phyloP scores from a whole-genome alignment of 2,113 vertebrate species.

The Geothlypis trichas region DNA sequence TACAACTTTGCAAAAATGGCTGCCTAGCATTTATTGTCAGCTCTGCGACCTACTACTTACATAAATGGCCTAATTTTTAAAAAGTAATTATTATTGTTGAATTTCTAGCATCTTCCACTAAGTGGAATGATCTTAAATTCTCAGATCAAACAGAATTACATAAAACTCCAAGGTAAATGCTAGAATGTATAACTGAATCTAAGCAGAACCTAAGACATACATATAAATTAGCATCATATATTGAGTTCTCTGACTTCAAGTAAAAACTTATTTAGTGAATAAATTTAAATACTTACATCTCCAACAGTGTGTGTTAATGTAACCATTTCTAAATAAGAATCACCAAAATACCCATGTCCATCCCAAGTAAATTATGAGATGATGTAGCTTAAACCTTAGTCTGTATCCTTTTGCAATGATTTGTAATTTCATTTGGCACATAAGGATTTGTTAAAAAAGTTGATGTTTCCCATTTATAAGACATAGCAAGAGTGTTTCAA shows the following conservation, averaged over 20 bases:
- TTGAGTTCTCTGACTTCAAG: background rate
- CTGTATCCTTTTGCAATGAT: background rate
- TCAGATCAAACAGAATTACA: constrained; percentile 53
- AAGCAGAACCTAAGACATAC: background rate
- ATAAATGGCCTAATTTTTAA: constrained; percentile 21
- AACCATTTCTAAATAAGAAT: background rate
- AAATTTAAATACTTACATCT: background rate
- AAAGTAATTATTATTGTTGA: constrained; percentile 3
- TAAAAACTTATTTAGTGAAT: background rate
- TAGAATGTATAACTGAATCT: background rate
- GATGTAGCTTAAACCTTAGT: background rate
- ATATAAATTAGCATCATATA: background rate
- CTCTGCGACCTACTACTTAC: background rate
- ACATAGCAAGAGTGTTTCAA: background rate
- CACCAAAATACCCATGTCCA: background rate
- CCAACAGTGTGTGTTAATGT: background rate
- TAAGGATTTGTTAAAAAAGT: background rate
- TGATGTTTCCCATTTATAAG: background rate
- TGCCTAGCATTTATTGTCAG: background rate
- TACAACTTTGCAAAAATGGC: background rate
- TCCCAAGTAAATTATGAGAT: background rate
- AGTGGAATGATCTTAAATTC: background rate
- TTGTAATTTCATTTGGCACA: background rate
- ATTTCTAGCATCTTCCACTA: background rate
- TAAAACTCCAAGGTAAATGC: constrained; percentile 36